Evolutionary conservation across 2,888 invertebrate genomes (phyloP).

Genomic region (Melanophora roralis): DNA sequence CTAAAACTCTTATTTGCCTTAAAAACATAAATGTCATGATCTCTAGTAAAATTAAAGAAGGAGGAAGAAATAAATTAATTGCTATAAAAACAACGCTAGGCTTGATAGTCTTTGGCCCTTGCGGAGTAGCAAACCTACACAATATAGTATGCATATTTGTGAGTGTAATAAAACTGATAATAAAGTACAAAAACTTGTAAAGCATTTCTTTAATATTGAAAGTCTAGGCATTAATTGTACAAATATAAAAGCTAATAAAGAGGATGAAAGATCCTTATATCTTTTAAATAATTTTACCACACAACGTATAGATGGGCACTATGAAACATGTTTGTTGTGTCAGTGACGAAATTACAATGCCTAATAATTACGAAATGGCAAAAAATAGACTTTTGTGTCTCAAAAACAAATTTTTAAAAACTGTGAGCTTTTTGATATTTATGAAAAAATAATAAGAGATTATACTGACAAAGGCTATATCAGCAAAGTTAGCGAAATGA

Average conservation of each 20-base stretch:
- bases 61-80: slow-evolving; percentile 15
- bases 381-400: slow-evolving; percentile 11
- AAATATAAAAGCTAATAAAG: slow-evolving; percentile 12
- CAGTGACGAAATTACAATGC: not conserved
- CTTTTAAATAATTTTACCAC: slow-evolving; percentile 28
- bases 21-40: slow-evolving; percentile 30
- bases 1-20: slow-evolving; percentile 23
- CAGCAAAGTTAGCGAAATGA: slow-evolving; percentile 48
- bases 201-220: too few species aligned
- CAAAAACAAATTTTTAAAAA: slow-evolving; percentile 8
- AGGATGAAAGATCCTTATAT: slow-evolving; percentile 27
- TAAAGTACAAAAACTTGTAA: slow-evolving; percentile 17
- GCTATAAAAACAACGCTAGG: slow-evolving; percentile 17
- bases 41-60: slow-evolving; percentile 14
- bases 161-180: slow-evolving; percentile 27
- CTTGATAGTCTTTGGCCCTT: slow-evolving; percentile 25
- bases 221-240: slow-evolving; percentile 25
- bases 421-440: slow-evolving; percentile 1
- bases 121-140: not conserved
- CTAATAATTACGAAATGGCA: slow-evolving; percentile 42
- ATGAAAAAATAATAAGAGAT: slow-evolving; percentile 35
- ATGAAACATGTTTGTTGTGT: slow-evolving; percentile 43
- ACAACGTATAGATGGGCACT: slow-evolving; percentile 18
- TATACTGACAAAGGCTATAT: slow-evolving; percentile 62
- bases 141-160: slow-evolving; percentile 35